Evolutionary conservation across 1,140 invertebrate species (phyloP).

Genomic region (Charaxes varanes): DNA sequence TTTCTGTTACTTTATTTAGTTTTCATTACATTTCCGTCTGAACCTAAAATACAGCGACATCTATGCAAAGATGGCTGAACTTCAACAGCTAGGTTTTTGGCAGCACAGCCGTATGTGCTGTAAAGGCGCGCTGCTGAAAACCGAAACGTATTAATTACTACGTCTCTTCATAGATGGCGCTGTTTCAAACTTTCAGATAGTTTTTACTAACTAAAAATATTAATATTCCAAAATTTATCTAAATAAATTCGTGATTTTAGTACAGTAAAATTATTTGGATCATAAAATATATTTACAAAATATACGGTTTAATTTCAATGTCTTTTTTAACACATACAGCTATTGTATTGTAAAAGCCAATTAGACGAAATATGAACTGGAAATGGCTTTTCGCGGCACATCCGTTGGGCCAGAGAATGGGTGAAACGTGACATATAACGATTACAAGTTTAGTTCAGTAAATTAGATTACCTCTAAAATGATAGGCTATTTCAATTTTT

Average conservation of each 20-base stretch:
- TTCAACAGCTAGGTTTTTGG: neutral
- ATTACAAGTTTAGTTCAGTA: neutral
- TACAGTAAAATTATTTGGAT: too few relatives aligned
- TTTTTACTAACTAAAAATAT: neutral
- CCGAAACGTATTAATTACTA: neutral
- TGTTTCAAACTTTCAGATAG: neutral
- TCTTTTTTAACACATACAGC: too few relatives aligned
- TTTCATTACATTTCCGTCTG: too few relatives aligned
- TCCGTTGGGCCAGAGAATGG: neutral
- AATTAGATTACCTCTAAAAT: too few relatives aligned
- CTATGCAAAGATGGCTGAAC: too few relatives aligned
- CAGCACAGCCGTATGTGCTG: neutral
- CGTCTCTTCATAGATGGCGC: slow-evolving; percentile 4
- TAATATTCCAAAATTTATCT: too few relatives aligned
- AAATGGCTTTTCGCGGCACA: neutral
- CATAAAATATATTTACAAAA: too few relatives aligned
- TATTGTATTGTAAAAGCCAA: neutral
- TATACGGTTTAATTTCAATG: too few relatives aligned
- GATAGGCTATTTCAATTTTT: too few relatives aligned
- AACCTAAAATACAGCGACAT: too few relatives aligned
- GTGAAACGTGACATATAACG: neutral
- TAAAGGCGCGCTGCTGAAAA: neutral
- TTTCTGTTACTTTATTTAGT: too few relatives aligned
- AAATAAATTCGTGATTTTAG: too few relatives aligned
- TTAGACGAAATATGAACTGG: neutral